These are phyloP conservation scores for Pelobates cultripes DNA, from an alignment of 2,797 vertebrate species.

Conservation along the genomic window DNA sequence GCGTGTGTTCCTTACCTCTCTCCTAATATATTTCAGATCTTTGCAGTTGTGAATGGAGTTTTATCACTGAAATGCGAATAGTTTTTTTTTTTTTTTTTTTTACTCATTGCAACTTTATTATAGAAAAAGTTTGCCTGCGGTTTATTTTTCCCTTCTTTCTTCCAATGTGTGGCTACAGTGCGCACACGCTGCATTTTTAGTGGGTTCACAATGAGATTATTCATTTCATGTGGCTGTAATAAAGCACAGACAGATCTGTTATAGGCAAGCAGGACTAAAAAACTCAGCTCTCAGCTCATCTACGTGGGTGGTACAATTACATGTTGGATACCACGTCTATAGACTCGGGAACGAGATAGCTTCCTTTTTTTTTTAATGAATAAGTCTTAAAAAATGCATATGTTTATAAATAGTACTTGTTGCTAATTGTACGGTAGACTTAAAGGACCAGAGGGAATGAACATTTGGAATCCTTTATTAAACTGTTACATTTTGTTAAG, in stretches of 20 bases:
- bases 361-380: conserved; percentile 1
- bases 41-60: conserved; percentile 30
- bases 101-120: conserved; percentile 49
- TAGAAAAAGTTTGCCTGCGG: conserved; percentile 48
- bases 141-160: conserved; percentile 50
- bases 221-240: conserved; percentile 55
- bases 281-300: conserved; percentile 39
- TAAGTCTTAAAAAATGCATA: background rate
- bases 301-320: conserved; percentile 43
- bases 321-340: background rate
- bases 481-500: background rate
- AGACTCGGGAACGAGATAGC: background rate
- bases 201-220: conserved; percentile 52
- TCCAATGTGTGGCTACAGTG: conserved; percentile 54
- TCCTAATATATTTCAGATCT: conserved; percentile 28
- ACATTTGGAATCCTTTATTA: background rate
- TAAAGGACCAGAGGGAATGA: background rate
- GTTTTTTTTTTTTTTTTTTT: conserved; percentile 21
- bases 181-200: conserved; percentile 54
- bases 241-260: conserved; percentile 52
- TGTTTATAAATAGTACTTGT: background rate
- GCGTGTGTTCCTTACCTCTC: background rate
- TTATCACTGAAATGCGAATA: conserved; percentile 29
- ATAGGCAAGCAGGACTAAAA: conserved; percentile 51
- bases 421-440: background rate